A percentile compares a stretch with the other conserved stretches of the same genome.
These are phyloP conservation scores for Thymelicus sylvestris DNA, from an alignment of 2,888 invertebrate species.

Conservation along the genomic window DNA sequence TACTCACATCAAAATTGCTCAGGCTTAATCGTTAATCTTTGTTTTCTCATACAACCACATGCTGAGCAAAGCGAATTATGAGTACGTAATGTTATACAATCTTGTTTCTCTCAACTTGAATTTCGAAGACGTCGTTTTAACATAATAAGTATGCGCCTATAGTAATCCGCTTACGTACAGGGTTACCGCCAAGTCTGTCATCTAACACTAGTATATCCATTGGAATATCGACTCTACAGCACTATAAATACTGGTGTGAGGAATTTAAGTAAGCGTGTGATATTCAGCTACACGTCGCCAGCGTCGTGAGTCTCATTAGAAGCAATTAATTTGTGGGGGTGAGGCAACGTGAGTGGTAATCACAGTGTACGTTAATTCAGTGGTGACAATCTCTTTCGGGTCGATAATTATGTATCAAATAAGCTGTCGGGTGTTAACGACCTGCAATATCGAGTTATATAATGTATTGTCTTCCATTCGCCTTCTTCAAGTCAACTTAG, in stretches of 20 bases:
- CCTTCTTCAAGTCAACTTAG: too few relatives aligned
- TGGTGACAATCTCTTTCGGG: constrained; percentile 38
- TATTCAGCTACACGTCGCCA: constrained; percentile 37
- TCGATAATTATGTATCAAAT: neutral
- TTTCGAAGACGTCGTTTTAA: constrained; percentile 19
- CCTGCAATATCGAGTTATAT: too few relatives aligned
- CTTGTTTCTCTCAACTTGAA: constrained; percentile 12
- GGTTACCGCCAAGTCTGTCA: neutral
- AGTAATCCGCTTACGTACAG: constrained; percentile 40
- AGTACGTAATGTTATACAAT: constrained; percentile 5
- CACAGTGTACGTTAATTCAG: constrained; percentile 41
- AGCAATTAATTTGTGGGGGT: constrained; percentile 65
- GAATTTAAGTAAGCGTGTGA: constrained; percentile 10
- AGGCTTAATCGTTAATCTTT: neutral
- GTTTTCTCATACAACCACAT: neutral
- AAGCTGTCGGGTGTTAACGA: too few relatives aligned
- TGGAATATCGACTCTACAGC: constrained; percentile 42
- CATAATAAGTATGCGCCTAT: constrained; percentile 28
- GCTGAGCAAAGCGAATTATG: constrained; percentile 8
- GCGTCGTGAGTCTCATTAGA: constrained; percentile 67
- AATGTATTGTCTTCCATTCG: too few relatives aligned
- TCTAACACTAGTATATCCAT: neutral
- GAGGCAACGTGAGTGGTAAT: constrained; percentile 46
- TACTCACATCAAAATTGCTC: neutral
- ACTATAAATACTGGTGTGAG: constrained; percentile 33